Evolutionary conservation across 2,113 vertebrate genomes (phyloP).

Genomic region (Donacobius atricapilla): DNA sequence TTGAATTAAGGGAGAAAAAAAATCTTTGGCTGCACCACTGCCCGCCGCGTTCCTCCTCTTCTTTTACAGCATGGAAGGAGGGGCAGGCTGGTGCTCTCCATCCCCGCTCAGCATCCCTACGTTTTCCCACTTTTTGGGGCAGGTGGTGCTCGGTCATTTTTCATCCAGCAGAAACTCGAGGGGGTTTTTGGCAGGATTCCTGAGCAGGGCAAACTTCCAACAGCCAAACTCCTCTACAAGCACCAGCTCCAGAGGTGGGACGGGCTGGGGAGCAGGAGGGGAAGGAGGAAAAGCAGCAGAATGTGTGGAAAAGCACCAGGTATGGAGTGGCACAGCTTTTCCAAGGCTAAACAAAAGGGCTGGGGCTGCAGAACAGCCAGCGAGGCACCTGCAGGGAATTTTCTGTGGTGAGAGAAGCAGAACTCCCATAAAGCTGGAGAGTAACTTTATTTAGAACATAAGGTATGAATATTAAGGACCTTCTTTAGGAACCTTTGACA

Average conservation of each 20-base stretch:
- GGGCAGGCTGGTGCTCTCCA: background rate
- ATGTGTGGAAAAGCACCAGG: background rate
- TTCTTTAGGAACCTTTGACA: slow-evolving; percentile 23
- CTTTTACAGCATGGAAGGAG: background rate
- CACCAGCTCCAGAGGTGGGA: background rate
- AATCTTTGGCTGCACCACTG: background rate
- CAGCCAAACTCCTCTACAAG: background rate
- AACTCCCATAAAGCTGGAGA: slow-evolving; percentile 2
- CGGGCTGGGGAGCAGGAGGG: background rate
- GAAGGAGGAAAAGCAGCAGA: background rate
- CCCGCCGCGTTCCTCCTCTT: background rate
- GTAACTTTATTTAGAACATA: background rate
- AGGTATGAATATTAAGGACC: slow-evolving; percentile 2
- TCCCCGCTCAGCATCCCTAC: background rate
- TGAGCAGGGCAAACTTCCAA: slow-evolving; percentile 24
- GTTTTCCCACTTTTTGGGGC: background rate
- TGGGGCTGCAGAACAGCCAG: background rate
- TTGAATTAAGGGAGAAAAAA: background rate
- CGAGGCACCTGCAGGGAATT: background rate
- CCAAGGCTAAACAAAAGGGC: background rate
- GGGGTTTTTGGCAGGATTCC: slow-evolving; percentile 2
- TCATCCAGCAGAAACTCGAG: background rate
- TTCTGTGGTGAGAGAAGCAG: background rate
- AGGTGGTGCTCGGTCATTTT: slow-evolving; percentile 16
- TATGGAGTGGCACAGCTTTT: background rate